These are phyloP conservation scores for Ichneumoninae sp. DNA, from an alignment of 2,888 invertebrate species.

Conservation along the genomic window DNA sequence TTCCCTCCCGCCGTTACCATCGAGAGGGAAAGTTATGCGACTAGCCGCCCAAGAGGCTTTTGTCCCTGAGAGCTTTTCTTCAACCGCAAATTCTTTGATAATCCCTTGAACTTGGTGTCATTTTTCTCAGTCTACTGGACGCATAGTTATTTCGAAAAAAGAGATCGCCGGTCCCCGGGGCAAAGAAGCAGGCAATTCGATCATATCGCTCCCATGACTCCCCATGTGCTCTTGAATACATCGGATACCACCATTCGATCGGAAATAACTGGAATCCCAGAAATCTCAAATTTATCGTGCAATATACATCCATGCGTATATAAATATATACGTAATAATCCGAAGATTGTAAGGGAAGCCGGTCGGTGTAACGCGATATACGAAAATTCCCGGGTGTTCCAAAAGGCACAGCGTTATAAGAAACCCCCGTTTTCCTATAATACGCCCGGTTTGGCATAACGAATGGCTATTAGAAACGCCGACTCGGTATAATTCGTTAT, in stretches of 20 bases:
- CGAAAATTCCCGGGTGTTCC: constrained; percentile 35
- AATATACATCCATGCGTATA: background rate
- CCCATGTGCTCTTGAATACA: constrained; percentile 1
- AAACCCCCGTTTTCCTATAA: constrained; percentile 44
- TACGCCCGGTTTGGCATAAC: constrained; percentile 46
- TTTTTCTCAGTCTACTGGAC: background rate
- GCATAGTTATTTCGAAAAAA: constrained; percentile 7
- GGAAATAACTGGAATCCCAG: constrained; percentile 23
- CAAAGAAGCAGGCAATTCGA: constrained; percentile 26
- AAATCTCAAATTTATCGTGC: constrained; percentile 49
- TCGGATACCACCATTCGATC: constrained; percentile 34
- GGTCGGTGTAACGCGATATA: constrained; percentile 34
- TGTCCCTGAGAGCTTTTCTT: constrained; percentile 56
- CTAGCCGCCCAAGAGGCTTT: constrained; percentile 46
- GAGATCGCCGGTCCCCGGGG: constrained; percentile 6
- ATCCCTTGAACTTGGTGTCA: constrained; percentile 2
- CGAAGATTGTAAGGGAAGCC: constrained; percentile 11
- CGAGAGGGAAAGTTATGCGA: constrained; percentile 55
- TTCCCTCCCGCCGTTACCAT: constrained; percentile 22
- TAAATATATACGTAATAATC: constrained; percentile 27
- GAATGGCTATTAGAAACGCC: constrained; percentile 60
- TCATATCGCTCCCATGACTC: constrained; percentile 34
- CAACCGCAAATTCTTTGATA: background rate
- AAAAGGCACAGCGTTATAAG: background rate
- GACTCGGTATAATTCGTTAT: constrained; percentile 54